Percentiles rank a stretch among this genome's conserved stretches.
Conservation (phyloP, 2,888 invertebrate species). For the Heliothis peltigera region DNA sequence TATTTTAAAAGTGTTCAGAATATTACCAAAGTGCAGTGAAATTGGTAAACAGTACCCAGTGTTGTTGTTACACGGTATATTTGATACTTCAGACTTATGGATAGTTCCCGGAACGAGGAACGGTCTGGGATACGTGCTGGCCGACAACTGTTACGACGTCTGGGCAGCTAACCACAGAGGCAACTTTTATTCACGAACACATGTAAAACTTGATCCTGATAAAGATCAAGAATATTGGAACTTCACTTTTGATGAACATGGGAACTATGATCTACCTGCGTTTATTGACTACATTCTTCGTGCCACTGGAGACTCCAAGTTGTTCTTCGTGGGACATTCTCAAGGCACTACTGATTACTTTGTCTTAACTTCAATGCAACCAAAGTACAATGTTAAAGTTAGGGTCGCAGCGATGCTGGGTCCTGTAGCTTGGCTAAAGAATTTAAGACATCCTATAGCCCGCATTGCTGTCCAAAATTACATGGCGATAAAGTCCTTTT, state of each 20-base stretch:
- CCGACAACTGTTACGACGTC: conserved; percentile 88
- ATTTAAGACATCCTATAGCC: conserved; percentile 77
- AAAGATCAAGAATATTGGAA: conserved; percentile 85
- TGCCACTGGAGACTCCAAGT: conserved; percentile 84
- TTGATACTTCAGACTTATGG: conserved; percentile 77
- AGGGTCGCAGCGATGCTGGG: conserved; percentile 83
- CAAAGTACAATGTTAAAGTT: conserved; percentile 91
- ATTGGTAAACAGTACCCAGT: conserved; percentile 68
- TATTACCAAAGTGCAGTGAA: conserved; percentile 70
- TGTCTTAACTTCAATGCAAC: conserved; percentile 86
- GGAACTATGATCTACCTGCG: conserved; percentile 92
- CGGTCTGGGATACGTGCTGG: conserved; percentile 78
- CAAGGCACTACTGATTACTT: conserved; percentile 91
- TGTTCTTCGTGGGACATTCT: conserved; percentile 93
- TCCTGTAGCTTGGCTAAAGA: conserved; percentile 87
- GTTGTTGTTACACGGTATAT: conserved; percentile 76
- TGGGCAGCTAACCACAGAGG: conserved; percentile 89
- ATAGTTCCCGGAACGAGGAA: conserved; percentile 70
- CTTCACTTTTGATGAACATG: conserved; percentile 93
- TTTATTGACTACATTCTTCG: conserved; percentile 82
- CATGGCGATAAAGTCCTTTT: conserved; percentile 63
- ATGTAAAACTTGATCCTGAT: conserved; percentile 81
- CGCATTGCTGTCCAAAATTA: conserved; percentile 63
- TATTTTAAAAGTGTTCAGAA: conserved; percentile 74
- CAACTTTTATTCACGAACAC: conserved; percentile 90